phyloP scores from a whole-genome alignment of 2,888 invertebrate species.

The Phania funesta region DNA sequence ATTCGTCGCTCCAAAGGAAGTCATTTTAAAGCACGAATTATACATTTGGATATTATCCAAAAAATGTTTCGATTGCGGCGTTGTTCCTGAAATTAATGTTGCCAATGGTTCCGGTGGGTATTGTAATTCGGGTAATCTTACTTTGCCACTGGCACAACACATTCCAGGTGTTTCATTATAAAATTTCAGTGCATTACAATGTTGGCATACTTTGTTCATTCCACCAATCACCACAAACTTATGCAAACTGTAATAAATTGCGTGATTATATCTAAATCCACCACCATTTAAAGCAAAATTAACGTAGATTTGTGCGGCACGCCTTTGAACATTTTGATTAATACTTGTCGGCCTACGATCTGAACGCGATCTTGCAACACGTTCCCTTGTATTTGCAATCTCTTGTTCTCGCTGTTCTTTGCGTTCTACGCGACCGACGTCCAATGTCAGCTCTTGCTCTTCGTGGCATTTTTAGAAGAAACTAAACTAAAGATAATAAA shows the following conservation, averaged over 20 bases:
- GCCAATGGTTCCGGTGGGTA: background rate
- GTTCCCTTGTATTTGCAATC: slow-evolving; percentile 32
- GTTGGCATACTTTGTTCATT: background rate
- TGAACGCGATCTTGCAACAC: slow-evolving; percentile 38
- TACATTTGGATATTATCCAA: background rate
- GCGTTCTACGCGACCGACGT: slow-evolving; percentile 26
- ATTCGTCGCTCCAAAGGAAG: background rate
- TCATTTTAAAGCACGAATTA: background rate
- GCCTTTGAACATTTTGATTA: slow-evolving; percentile 36
- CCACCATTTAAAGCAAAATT: background rate
- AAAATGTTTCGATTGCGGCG: background rate
- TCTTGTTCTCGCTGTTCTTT: slow-evolving; percentile 35
- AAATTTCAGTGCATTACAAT: background rate
- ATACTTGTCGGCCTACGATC: slow-evolving; percentile 34
- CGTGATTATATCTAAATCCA: background rate
- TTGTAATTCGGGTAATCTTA: background rate
- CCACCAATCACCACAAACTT: background rate
- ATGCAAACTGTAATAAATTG: background rate
- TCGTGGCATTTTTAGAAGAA: slow-evolving; percentile 35
- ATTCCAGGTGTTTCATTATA: background rate
- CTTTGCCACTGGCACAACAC: slow-evolving; percentile 1
- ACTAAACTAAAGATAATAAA: slow-evolving; percentile 21
- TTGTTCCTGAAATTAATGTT: background rate
- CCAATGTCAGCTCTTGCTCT: slow-evolving; percentile 30
- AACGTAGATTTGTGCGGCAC: slow-evolving; percentile 35